These are phyloP conservation scores for Cuculus canorus DNA, from an alignment of 2,797 vertebrate genomes.

Conservation along the genomic window DNA sequence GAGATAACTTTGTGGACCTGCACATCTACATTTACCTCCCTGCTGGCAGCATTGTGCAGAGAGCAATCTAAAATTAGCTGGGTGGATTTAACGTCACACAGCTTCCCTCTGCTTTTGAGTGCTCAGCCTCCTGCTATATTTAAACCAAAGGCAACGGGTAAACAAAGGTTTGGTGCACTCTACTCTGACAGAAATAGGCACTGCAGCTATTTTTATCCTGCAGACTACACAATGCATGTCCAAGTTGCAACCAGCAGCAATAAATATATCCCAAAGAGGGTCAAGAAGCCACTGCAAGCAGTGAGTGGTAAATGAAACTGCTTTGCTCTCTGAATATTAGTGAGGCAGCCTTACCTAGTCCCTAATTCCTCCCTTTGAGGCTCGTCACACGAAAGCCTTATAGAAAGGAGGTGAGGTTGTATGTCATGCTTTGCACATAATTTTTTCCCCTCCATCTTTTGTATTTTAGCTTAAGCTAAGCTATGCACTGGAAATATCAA, in stretches of 20 bases:
- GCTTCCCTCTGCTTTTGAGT: constrained; percentile 50
- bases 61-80: constrained; percentile 29
- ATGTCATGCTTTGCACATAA: not conserved
- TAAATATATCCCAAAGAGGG: constrained; percentile 49
- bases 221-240: not conserved
- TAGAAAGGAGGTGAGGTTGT: not conserved
- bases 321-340: not conserved
- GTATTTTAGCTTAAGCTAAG: not conserved
- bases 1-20: not conserved
- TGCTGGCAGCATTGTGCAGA: rapidly evolving
- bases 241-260: constrained; percentile 39
- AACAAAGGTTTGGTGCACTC: constrained; percentile 58
- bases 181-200: constrained; percentile 65
- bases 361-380: constrained; percentile 35
- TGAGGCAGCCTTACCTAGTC: not conserved
- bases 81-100: not conserved
- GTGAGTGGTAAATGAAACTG: not conserved
- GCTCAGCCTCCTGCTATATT: constrained; percentile 36
- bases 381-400: constrained; percentile 25
- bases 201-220: constrained; percentile 62
- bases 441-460: not conserved
- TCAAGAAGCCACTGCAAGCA: not conserved
- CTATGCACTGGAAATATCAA: not conserved
- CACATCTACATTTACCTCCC: not conserved
- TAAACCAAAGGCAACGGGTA: constrained; percentile 40